phyloP scores from a whole-genome alignment of 2,113 vertebrate species.

The Anarhynchus alexandrinus region DNA sequence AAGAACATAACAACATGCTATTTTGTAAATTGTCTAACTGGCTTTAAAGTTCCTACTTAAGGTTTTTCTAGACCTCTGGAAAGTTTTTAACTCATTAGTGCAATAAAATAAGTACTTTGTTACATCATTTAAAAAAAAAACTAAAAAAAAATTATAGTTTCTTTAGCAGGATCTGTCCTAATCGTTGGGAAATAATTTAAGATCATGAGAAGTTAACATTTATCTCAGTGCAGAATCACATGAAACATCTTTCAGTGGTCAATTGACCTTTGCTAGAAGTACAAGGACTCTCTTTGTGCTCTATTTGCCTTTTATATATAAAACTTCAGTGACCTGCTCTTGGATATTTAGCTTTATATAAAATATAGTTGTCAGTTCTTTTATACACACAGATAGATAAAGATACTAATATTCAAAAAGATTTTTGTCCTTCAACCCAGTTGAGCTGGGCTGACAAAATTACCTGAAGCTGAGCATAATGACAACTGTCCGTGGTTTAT shows the following conservation, averaged over 20 bases:
- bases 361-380: not conserved
- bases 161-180: not conserved
- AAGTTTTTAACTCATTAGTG: not conserved
- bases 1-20: not conserved
- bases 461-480: conserved; percentile 35
- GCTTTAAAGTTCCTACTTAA: not conserved
- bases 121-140: not conserved
- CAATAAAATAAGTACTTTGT: not conserved
- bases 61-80: not conserved
- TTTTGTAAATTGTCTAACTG: not conserved
- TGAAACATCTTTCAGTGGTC: not conserved
- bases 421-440: conserved; percentile 34
- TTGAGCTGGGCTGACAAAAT: conserved; percentile 30
- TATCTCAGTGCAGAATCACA: not conserved
- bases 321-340: not conserved
- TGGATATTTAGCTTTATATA: not conserved
- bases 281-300: not conserved
- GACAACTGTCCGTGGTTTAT: not conserved
- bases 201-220: not conserved
- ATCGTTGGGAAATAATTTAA: not conserved
- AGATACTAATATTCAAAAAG: not conserved
- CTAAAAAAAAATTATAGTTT: not conserved
- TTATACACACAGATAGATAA: not conserved
- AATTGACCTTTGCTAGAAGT: not conserved
- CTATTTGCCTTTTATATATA: not conserved